A percentile compares a stretch with the other conserved stretches of the same genome.
Conservation (phyloP, 2,797 vertebrate genomes). For the Phalanger gymnotis region DNA sequence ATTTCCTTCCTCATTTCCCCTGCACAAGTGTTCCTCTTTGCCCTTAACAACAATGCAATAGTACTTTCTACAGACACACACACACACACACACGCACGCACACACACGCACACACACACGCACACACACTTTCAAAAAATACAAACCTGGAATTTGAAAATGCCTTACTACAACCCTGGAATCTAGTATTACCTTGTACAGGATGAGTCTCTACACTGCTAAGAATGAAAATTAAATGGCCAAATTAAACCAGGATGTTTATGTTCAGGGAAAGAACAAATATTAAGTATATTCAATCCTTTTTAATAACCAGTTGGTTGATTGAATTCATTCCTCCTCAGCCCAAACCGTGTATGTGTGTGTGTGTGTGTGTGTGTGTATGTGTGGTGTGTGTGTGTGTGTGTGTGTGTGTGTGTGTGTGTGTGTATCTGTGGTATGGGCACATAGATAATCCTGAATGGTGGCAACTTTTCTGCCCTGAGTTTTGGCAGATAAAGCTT, state of each 20-base stretch:
- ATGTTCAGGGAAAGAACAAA: neutral
- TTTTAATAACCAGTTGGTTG: neutral
- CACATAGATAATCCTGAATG: neutral
- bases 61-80: neutral
- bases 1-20: slow-evolving; percentile 62
- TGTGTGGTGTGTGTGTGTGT: no score
- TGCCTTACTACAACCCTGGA: neutral
- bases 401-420: no score
- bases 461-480: neutral
- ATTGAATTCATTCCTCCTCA: neutral
- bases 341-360: accelerated
- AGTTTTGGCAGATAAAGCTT: neutral
- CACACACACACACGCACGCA: neutral
- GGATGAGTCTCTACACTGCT: neutral
- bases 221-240: neutral
- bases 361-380: neutral
- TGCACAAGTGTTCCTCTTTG: slow-evolving; percentile 41
- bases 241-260: neutral
- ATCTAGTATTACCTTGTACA: neutral
- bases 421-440: neutral
- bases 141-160: neutral
- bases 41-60: slow-evolving; percentile 5
- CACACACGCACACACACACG: neutral
- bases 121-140: neutral
- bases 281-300: neutral